Evolutionary conservation across 2,797 vertebrate genomes (phyloP), one percentile per base, ranked within the genome.

Genomic region (Dendrocincla tyrannina): DNA sequence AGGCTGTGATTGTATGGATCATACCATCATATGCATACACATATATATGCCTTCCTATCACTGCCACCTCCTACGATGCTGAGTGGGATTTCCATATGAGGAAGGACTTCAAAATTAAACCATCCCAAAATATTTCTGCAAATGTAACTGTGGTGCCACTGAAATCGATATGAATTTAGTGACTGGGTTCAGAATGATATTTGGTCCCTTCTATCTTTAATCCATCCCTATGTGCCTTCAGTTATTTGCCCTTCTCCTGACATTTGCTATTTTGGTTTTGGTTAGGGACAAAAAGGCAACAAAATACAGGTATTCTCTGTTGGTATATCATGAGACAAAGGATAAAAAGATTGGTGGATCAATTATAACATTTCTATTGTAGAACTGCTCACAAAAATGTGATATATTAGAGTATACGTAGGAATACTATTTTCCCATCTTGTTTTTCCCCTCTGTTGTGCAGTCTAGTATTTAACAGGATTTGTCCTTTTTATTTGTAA

Each of bases 21-120:
- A 95, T 94, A 75, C 91, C 88, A 93, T 96, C 95, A 89, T 94
- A 95, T 81, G 90, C 84, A 95, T 90, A 91, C 69, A 96, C 94
- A 95, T 95, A 96, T 94, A 97, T 95, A 96, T 94, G 94, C 77
- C 90, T 95, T 96, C 93, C 91, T 95, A 93, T 90, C 92, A 79
- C 93, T 94, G 93, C 88, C 93, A 93, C 96, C 94, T 96, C 96
- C 95, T 84, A 95, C 95, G 39, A 72, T 62, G 58, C 66, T 91
- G 93, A 91, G 91, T 96, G 84, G 93, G 87, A 93, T 91, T 96
- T 95, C 96, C 91, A 88, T 92, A 79, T 94, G 93, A 89, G 74
- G 90, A 96, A 95, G 88, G 75, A 95, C 87, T 88, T 91, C 79
- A 92, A 89, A 91, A 92, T 93, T 80, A 93, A 93, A 95, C 60